Percentiles rank a stretch among this genome's conserved stretches.
Conservation (phyloP, 2,113 vertebrate genomes). For the Sinocyclocheilus maitianheensis region DNA sequence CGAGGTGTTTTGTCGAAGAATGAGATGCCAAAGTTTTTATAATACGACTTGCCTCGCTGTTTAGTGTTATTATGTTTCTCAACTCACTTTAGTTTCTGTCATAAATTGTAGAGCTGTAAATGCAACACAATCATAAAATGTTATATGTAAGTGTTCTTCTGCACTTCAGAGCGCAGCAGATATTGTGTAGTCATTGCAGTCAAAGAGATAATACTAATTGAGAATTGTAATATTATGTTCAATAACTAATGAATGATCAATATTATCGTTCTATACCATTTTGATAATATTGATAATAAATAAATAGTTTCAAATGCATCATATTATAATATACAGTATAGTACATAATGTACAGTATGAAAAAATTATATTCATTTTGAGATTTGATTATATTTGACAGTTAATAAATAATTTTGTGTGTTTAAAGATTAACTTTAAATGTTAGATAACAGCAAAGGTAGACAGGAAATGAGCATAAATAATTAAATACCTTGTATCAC, state of each 20-base stretch:
- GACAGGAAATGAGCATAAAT: no score
- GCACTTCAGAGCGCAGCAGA: not conserved
- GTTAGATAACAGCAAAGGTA: not conserved
- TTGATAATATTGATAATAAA: not conserved
- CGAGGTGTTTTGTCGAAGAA: not conserved
- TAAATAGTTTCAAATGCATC: not conserved
- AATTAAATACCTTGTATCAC: not conserved
- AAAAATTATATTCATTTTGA: not conserved
- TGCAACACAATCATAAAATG: not conserved
- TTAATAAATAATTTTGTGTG: not conserved
- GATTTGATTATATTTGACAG: not conserved
- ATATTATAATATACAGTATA: not conserved
- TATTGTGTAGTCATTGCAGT: constrained; percentile 3
- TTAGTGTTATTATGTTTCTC: not conserved
- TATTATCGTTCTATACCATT: not conserved
- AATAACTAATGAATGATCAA: not conserved
- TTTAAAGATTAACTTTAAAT: not conserved
- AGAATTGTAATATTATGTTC: not conserved
- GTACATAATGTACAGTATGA: not conserved
- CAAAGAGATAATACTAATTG: not conserved
- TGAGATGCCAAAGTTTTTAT: not conserved
- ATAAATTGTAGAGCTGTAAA: not conserved
- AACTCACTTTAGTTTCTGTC: not conserved
- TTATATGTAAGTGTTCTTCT: not conserved
- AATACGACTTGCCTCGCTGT: not conserved